Evolutionary conservation across 2,113 vertebrate genomes (phyloP), one percentile per base, ranked within the genome.

Genomic region (Platichthys stellatus): DNA sequence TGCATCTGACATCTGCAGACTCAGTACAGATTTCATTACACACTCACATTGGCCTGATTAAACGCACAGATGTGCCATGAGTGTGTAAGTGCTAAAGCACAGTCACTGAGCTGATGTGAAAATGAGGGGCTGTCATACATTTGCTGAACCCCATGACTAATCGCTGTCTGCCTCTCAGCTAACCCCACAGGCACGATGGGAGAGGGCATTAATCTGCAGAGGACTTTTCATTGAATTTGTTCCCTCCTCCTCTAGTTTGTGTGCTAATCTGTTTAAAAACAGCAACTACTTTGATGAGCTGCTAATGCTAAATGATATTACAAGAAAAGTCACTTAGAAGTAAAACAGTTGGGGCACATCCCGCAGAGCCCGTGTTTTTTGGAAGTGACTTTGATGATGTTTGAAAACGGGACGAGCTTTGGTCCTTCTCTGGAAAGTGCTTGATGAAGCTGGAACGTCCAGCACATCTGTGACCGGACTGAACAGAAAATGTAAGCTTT

Each of bases 41-140:
- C 12, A 17, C 31, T 70, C 45, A 38, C 78, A 51, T 35, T 12
- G 35, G 66, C 65, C 70, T 59, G 76, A 84, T 86, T 76, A 78
- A 82, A 80, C 69, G 15, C 49, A 58, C 53, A 61, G 47, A 82
- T 87, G 84, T 87, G 81, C 69, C 74, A 62, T 73, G 77, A 13
- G 24, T 65, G 69, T 75, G 35, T 58, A 63, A 24, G 53, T 23
- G 76, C 63, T 74, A 35, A 74, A 78, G 71, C 70, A 17, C 49
- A 69, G 82, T 65, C 77, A 85, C 78, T 72, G 84, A 86, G 78
- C 70, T 84, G 87, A 86, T 82, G 63, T 53, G 63, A 76, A 89
- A 92, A 88, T 81, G 86, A 86, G 73, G 57, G 15, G 72, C 71
- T 88, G 82, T 88, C 84, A 87, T 79, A 45, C 78, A 87, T 80